These are phyloP conservation scores for Trachymyrmex cornetzi DNA, from an alignment of 1,140 invertebrate species.

Conservation along the genomic window DNA sequence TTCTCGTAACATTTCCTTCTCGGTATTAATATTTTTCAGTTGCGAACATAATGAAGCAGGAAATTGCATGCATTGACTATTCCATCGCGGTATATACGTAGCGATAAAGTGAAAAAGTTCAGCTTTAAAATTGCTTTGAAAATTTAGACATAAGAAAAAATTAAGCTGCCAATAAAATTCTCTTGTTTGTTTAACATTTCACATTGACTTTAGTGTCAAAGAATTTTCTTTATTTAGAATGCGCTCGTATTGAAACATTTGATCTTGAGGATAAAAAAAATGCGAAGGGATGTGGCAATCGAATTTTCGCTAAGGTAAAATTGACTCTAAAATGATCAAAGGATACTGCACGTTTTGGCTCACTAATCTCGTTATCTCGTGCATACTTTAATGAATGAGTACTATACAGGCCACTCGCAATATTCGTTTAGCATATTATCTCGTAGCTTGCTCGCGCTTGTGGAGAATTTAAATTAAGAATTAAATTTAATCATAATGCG, in stretches of 20 bases:
- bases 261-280: constrained; percentile 20
- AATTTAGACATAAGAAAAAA: not conserved
- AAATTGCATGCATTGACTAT: constrained; percentile 52
- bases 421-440: constrained; percentile 55
- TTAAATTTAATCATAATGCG: constrained; percentile 45
- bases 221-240: not conserved
- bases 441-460: constrained; percentile 23
- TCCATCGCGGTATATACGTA: not conserved
- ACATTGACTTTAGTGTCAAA: constrained; percentile 5
- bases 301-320: constrained; percentile 42
- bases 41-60: constrained; percentile 55
- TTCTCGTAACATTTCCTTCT: constrained; percentile 14
- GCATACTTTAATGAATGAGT: constrained; percentile 41
- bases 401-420: constrained; percentile 34
- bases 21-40: constrained; percentile 48
- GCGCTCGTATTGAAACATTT: constrained; percentile 4
- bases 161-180: not conserved
- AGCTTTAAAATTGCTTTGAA: constrained; percentile 31
- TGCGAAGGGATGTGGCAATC: not conserved
- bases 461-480: constrained; percentile 56
- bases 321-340: constrained; percentile 43
- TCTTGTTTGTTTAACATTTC: constrained; percentile 12
- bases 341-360: constrained; percentile 26
- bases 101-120: constrained; percentile 30
- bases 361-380: constrained; percentile 30